phyloP scores from a whole-genome alignment of 2,113 vertebrate genomes.

The Hystrix cristata region DNA sequence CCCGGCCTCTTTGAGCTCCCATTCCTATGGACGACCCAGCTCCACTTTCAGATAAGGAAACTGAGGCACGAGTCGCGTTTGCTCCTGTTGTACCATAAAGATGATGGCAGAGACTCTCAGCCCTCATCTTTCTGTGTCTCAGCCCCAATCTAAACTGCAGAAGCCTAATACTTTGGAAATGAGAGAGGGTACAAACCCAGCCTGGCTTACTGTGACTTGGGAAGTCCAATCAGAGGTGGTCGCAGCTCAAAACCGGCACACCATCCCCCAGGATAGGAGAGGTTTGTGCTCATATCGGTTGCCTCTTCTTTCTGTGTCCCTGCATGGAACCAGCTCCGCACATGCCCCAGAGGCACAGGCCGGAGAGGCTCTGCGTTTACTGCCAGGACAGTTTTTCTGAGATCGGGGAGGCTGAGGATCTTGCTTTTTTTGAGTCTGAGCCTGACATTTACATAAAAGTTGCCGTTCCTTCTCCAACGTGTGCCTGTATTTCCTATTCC shows the following conservation, averaged over 20 bases:
- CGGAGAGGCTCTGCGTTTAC: background rate
- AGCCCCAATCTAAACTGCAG: background rate
- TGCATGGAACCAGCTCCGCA: background rate
- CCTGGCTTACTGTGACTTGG: background rate
- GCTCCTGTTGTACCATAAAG: background rate
- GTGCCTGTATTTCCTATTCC: background rate
- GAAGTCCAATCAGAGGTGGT: background rate
- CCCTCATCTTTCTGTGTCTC: background rate
- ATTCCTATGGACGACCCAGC: background rate
- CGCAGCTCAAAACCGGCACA: background rate
- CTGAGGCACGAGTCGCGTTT: background rate
- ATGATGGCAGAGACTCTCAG: background rate
- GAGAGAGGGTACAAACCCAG: background rate
- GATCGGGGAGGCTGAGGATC: constrained; percentile 6
- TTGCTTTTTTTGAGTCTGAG: constrained; percentile 38
- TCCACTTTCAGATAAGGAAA: background rate
- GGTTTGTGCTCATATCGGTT: rapidly evolving
- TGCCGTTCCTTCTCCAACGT: background rate
- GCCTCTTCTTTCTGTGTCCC: rapidly evolving
- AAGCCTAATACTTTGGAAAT: background rate
- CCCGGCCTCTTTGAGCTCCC: background rate
- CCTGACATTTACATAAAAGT: constrained; percentile 31
- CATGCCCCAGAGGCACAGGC: rapidly evolving
- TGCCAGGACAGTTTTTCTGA: background rate
- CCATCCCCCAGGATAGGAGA: background rate